phyloP scores from a whole-genome alignment of 2,113 vertebrate genomes.

The Alethe diademata region DNA sequence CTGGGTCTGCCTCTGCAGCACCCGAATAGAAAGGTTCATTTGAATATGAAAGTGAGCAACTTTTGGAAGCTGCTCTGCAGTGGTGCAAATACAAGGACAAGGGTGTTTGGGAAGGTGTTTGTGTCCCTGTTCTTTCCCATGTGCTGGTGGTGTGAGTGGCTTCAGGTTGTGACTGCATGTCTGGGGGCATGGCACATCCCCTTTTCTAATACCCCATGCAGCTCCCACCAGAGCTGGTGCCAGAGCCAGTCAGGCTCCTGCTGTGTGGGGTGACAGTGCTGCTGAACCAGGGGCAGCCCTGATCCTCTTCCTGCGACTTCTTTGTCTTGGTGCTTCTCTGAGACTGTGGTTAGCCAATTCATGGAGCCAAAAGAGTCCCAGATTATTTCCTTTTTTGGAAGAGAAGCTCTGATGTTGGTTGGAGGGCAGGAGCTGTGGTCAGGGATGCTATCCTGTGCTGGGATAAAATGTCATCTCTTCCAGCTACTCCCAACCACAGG shows the following conservation, averaged over 20 bases:
- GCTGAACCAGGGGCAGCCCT: not conserved
- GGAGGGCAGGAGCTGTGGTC: not conserved
- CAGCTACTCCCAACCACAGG: not conserved
- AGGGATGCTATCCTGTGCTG: conserved; percentile 6
- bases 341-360: not conserved
- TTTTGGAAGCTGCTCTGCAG: not conserved
- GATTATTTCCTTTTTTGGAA: conserved; percentile 36
- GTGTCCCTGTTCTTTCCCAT: not conserved
- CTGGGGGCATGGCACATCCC: not conserved
- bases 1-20: not conserved
- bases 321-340: not conserved
- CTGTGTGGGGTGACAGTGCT: not conserved
- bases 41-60: not conserved
- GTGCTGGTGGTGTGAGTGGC: not conserved
- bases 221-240: not conserved
- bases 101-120: not conserved
- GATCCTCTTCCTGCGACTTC: not conserved
- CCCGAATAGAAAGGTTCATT: not conserved
- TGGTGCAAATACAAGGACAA: not conserved
- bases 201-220: not conserved
- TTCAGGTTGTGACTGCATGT: not conserved
- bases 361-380: not conserved
- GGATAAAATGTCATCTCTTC: not conserved
- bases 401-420: not conserved
- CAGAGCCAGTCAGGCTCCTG: not conserved